These are phyloP conservation scores for Rhysida immarginata DNA, from an alignment of 1,140 invertebrate species.

Conservation along the genomic window DNA sequence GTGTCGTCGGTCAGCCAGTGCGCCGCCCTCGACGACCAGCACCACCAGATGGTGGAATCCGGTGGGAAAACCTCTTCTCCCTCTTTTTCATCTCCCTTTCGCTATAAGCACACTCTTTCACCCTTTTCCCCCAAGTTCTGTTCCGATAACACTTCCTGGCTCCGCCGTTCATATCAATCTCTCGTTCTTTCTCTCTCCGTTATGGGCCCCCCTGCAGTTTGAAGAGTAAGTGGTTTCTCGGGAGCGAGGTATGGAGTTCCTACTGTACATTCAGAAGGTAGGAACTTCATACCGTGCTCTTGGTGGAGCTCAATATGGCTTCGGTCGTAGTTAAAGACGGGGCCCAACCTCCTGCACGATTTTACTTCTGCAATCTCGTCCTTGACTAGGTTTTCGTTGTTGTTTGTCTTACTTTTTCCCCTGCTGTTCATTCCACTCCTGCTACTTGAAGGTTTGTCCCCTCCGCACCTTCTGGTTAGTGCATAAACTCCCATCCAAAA, in stretches of 20 bases:
- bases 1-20: no score
- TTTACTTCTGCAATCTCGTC: no score
- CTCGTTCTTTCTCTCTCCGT: neutral
- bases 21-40: no score
- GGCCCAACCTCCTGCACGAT: no score
- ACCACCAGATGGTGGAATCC: no score
- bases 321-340: no score
- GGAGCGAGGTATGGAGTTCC: constrained; percentile 26
- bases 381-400: no score
- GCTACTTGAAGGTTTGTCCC: no score
- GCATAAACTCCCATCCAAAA: no score
- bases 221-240: neutral
- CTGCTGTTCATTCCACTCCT: no score
- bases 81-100: neutral
- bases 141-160: neutral
- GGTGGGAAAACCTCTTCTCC: neutral
- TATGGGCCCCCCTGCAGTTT: neutral
- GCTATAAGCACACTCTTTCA: neutral
- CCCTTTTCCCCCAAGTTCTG: neutral
- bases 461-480: no score
- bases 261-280: constrained; percentile 22
- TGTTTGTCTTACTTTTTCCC: no score
- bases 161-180: neutral
- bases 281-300: constrained; percentile 28
- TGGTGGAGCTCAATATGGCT: constrained; percentile 9